These are phyloP conservation scores for Lasioglossum lativentre DNA, from an alignment of 2,888 invertebrate genomes.

Conservation along the genomic window DNA sequence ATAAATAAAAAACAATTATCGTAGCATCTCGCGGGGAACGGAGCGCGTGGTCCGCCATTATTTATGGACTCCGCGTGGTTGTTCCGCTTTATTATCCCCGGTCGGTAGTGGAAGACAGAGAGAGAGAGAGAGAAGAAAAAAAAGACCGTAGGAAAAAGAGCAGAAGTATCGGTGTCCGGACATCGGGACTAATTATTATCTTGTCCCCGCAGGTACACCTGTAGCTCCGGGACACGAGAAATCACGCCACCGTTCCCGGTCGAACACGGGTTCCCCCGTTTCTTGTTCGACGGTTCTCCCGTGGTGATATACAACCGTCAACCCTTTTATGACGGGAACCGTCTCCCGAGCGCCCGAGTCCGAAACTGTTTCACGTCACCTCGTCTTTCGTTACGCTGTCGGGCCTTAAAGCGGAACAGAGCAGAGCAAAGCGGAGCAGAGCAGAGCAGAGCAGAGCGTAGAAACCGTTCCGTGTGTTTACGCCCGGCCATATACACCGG, in stretches of 20 bases:
- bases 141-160: conserved; percentile 9
- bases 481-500: conserved; percentile 33
- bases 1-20: conserved; percentile 45
- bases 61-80: conserved; percentile 66
- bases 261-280: conserved; percentile 40
- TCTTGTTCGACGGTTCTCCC: conserved; percentile 19
- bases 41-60: conserved; percentile 60
- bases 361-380: conserved; percentile 58
- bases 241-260: conserved; percentile 59
- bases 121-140: not conserved
- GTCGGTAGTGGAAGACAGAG: not conserved
- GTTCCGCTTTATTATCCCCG: conserved; percentile 57
- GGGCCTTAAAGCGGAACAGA: not conserved
- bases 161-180: conserved; percentile 62
- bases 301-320: conserved; percentile 74
- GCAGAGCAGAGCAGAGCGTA: not conserved
- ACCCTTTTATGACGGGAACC: conserved; percentile 73
- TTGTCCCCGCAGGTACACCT: conserved; percentile 73
- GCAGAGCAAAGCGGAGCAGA: not conserved
- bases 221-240: conserved; percentile 63
- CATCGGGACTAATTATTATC: conserved; percentile 77
- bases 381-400: conserved; percentile 50
- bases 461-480: conserved; percentile 41
- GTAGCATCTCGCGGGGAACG: not conserved
- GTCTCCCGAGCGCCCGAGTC: conserved; percentile 28